phyloP scores from a whole-genome alignment of 2,888 invertebrate genomes.

The Dastarcus helophoroides region DNA sequence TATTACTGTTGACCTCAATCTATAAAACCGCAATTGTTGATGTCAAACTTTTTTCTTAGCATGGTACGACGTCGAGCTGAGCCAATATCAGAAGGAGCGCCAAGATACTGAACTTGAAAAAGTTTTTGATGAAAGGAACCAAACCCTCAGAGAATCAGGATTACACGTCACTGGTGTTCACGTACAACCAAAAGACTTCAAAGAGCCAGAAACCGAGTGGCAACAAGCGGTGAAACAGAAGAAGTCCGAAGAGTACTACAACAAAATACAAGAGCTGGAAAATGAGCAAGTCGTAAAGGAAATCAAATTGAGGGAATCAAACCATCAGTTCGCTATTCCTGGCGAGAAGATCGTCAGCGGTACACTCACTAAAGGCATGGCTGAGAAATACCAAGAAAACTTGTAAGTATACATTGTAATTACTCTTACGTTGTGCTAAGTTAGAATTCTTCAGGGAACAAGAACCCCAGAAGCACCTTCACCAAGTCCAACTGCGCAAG shows the following conservation, averaged over 20 bases:
- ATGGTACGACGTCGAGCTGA: slow-evolving; percentile 85
- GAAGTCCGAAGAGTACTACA: slow-evolving; percentile 73
- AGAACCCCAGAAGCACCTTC: slow-evolving; percentile 44
- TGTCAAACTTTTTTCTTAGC: slow-evolving; percentile 53
- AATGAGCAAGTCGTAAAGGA: slow-evolving; percentile 78
- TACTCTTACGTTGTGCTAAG: not conserved
- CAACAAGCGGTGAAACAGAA: slow-evolving; percentile 70
- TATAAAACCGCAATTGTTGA: too few species aligned
- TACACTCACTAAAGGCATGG: slow-evolving; percentile 77
- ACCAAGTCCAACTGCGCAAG: slow-evolving; percentile 37
- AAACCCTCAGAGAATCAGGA: slow-evolving; percentile 51
- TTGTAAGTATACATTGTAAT: slow-evolving; percentile 50
- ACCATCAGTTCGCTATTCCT: slow-evolving; percentile 74
- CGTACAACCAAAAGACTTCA: slow-evolving; percentile 48
- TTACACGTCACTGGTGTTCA: slow-evolving; percentile 40
- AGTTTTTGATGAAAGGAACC: slow-evolving; percentile 75
- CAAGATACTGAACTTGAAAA: slow-evolving; percentile 75
- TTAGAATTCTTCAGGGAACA: slow-evolving; percentile 42
- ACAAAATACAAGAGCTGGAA: slow-evolving; percentile 69
- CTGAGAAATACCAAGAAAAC: slow-evolving; percentile 70
- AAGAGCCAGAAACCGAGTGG: slow-evolving; percentile 74
- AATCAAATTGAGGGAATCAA: slow-evolving; percentile 61
- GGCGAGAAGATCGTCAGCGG: slow-evolving; percentile 68
- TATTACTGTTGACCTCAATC: too few species aligned
- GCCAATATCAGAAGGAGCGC: slow-evolving; percentile 73